Evolutionary conservation across 2,888 invertebrate species (phyloP), one percentile per base, ranked within the genome.

Genomic region (Drosophila hawaiiensis): DNA sequence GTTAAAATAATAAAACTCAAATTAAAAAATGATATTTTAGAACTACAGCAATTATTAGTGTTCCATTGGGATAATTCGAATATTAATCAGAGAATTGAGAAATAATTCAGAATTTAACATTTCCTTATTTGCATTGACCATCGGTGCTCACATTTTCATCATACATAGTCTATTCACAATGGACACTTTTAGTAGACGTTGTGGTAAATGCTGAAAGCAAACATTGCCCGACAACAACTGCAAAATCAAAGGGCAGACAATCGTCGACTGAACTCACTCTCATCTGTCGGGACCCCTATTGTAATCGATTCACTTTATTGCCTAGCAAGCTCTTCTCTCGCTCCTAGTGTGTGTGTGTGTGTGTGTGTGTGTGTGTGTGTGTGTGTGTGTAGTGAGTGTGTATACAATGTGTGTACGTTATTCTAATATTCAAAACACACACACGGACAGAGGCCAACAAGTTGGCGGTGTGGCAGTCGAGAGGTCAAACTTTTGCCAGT

Each of bases 351-450:
- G 47, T 47, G 3, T 47, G 22, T 43, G 14, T 47, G 14, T 43
- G 3, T 43, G 41, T 10, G 10, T 43, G 14, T 47, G 16, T 47
- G 6, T 22, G 43, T 12, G 10, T 41, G n/a, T 10, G 41, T 12
- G n/a, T 43, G 43, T 43, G 22, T 41, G 10, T n/a, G 10, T 19
- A 12, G 39, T n/a, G 22, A 14, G 16, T 39, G 50, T 33, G 16
- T 54, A n/a, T 35, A 28, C 39, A 39, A 39, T 29, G 39, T 56
- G n/a, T n/a, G 39, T 9, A 19, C 55, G 12, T 41, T 14, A 31
- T 64, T 54, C 35, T 56, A 53, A 69, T 64, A 53, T 69, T 59
- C 52, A 65, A 73, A 41, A 58, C 47, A 41, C 29, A 68, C 54
- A 77, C 54, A 77, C 63, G 69, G 7, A 39, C 28, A 56, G 28